phyloP scores from a whole-genome alignment of 2,888 invertebrate genomes.

The Diplolepis rosae region DNA sequence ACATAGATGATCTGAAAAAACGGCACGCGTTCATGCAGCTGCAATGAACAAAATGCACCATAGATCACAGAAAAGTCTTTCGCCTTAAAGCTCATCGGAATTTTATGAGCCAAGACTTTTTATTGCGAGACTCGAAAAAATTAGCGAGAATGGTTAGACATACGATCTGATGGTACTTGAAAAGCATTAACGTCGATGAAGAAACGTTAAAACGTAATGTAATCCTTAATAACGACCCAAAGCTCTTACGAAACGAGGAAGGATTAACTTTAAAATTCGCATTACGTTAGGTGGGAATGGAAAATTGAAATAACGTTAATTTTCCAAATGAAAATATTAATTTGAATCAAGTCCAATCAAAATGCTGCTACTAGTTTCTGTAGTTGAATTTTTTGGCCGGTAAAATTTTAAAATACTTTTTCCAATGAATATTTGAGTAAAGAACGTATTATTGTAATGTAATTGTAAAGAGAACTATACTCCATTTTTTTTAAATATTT shows the following conservation, averaged over 20 bases:
- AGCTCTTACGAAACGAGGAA: slow-evolving; percentile 19
- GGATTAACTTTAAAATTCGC: slow-evolving; percentile 14
- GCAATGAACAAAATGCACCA: slow-evolving; percentile 6
- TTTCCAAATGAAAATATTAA: slow-evolving; percentile 3
- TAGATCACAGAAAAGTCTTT: slow-evolving; percentile 14
- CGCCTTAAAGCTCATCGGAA: slow-evolving; percentile 2
- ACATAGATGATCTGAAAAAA: not conserved
- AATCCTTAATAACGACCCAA: slow-evolving; percentile 16
- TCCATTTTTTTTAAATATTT: no score
- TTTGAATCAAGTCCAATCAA: not conserved
- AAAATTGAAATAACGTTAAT: not conserved
- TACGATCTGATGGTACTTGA: slow-evolving; percentile 18
- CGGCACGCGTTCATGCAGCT: slow-evolving; percentile 18
- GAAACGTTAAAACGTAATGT: slow-evolving; percentile 13
- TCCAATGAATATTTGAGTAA: no score
- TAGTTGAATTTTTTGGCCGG: no score
- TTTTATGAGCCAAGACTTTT: slow-evolving; percentile 22
- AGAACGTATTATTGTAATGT: no score
- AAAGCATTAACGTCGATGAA: slow-evolving; percentile 21
- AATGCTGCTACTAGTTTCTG: not conserved
- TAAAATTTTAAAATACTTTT: no score
- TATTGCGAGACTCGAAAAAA: slow-evolving; percentile 19
- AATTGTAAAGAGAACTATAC: no score
- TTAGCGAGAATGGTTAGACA: slow-evolving; percentile 18
- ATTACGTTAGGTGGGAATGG: not conserved